Evolutionary conservation across 2,113 vertebrate genomes (phyloP), one percentile per base, ranked within the genome.

Genomic region (Indicator maculatus): DNA sequence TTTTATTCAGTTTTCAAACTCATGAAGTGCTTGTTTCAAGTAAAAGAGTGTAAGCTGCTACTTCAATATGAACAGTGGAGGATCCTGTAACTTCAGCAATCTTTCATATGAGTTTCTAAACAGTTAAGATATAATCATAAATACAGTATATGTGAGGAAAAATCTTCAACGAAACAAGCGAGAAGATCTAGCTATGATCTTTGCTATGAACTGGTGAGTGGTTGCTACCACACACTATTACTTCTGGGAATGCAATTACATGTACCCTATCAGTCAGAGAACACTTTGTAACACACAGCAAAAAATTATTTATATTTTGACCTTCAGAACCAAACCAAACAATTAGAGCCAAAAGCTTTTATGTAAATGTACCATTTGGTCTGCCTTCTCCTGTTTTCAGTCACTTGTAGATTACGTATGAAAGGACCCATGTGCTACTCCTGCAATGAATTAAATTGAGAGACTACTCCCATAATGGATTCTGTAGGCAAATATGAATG

Each of bases 331-430:
- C 9, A 65, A 74, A 75, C 38, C 23, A 23, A 50, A 50, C 1
- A 11, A 11, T 26, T 73, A 30, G 11, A 74, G 5, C 3, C 14
- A 76, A 85, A 91, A 82, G 4, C 9, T 87, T 63, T 89, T 79
- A 65, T 45, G 20, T 0, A 45, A 72, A 44, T 76, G 52, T 87
- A 8, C 10, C 11, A 4, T 79, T 60, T 3, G 0, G 3, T 47
- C 50, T 73, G 14, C 16, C 15, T 70, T 82, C 9, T 73, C 12
- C 12, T 2, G 4, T 15, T 72, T 72, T 33, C 23, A 70, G 23
- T 9, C 36, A 38, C 17, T 72, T 2, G 0, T 17, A 71, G 12
- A 58, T 39, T 16, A 31, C 2, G 1, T 59, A 31, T 0, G 1
- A 81, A 86, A 23, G 4, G 20, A 74, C 64, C 8, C 31, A 21